Evolutionary conservation across 2,797 vertebrate genomes (phyloP).

Genomic region (Threskiornis aethiopicus): DNA sequence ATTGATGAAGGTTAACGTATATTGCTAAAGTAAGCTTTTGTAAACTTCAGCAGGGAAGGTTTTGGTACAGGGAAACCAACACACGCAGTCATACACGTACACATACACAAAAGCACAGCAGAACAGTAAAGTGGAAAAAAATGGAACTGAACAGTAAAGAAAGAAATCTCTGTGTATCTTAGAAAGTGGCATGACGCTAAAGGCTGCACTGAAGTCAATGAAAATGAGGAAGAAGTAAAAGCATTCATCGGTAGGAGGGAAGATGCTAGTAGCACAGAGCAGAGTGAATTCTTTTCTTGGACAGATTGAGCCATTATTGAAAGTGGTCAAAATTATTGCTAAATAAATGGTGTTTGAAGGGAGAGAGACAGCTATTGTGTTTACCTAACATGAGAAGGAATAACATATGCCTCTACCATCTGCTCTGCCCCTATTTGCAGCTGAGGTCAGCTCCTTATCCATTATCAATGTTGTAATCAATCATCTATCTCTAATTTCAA

Average conservation of each 20-base stretch:
- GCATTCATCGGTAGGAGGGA: not conserved
- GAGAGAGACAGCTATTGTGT: not conserved
- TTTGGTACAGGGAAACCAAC: not conserved
- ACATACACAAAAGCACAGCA: not conserved
- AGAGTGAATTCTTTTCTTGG: not conserved
- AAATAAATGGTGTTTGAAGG: not conserved
- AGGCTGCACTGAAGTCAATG: not conserved
- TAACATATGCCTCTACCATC: not conserved
- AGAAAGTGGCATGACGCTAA: not conserved
- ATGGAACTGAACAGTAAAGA: not conserved
- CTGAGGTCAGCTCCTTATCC: not conserved
- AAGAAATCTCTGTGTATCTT: not conserved
- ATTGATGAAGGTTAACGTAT: not conserved
- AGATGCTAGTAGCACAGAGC: not conserved
- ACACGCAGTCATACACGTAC: not conserved
- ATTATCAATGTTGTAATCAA: not conserved
- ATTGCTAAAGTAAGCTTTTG: not conserved
- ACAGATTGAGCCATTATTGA: not conserved
- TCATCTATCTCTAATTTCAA: not conserved
- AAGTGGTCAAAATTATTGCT: conserved; percentile 3
- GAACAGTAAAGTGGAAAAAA: not conserved
- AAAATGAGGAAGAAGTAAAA: not conserved
- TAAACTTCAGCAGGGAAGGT: not conserved
- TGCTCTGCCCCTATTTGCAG: not conserved
- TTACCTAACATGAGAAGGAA: not conserved